Evolutionary conservation across 2,113 vertebrate species (phyloP), one percentile per base, ranked within the genome.

Genomic region (Zeus faber): DNA sequence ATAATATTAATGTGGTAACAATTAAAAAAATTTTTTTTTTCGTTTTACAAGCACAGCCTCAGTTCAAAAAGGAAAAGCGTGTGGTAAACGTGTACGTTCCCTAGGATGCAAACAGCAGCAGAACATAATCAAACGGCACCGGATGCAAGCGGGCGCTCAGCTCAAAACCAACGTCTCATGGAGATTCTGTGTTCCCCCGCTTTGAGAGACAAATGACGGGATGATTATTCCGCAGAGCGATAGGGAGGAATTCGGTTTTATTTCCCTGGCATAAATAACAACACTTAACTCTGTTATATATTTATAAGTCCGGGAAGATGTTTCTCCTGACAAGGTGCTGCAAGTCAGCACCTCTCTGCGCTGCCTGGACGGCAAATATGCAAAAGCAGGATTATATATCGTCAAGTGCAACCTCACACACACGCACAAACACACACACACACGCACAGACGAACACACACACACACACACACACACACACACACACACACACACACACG

Each of bases 291-390:
- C 27, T 37, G 39, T 18, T 43, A 16, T 18, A 43, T n/a, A 43
- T 22, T 47, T 25, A 22, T 18, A 21, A 6, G 18, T 22, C 43
- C 43, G 6, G 25, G 9, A 17, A 11, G 51, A n/a, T 25, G 59
- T 58, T 3, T 9, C 29, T 49, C 50, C 13, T 75, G 78, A 81
- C 68, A 62, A 62, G 70, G 68, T 66, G 76, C 50, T 70, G 58
- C 21, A 49, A 43, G 17, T 54, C 25, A 45, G 40, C 68, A 23
- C 31, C 43, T 52, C 56, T 41, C 26, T 53, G 54, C n/a, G n/a
- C n/a, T n/a, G n/a, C 7, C 2, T 18, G 60, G 62, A 51, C 40
- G 40, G 26, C 23, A 49, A 70, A 65, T 22, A 44, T 9, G 8
- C 51, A 18, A 51, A 25, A 58, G 48, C 52, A 21, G 54, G 24